phyloP scores from a whole-genome alignment of 2,797 vertebrate genomes.

The Hapalemur alaotrensis region DNA sequence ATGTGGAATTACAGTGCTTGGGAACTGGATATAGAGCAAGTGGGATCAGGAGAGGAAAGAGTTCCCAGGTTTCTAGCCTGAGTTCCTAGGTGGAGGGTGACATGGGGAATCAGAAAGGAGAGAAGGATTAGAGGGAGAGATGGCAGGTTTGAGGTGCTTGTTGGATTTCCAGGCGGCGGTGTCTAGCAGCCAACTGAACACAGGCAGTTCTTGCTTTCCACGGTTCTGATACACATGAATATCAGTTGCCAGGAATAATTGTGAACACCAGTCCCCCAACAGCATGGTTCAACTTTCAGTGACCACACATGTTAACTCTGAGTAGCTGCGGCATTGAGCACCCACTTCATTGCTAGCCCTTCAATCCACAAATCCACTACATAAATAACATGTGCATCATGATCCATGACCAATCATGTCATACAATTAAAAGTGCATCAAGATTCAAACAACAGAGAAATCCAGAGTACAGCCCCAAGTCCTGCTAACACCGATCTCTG shows the following conservation, averaged over 20 bases:
- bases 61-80: not conserved
- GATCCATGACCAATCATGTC: not conserved
- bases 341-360: not conserved
- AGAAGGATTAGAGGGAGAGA: not conserved
- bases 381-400: not conserved
- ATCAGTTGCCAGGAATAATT: not conserved
- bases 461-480: not conserved
- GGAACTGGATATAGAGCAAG: not conserved
- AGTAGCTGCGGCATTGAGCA: not conserved
- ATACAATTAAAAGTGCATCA: not conserved
- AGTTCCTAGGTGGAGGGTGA: not conserved
- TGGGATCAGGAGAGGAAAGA: not conserved
- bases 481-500: not conserved
- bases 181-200: not conserved
- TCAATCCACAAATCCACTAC: not conserved
- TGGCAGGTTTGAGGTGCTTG: not conserved
- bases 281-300: not conserved
- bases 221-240: fast-evolving
- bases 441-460: not conserved
- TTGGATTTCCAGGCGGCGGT: not conserved
- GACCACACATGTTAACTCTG: not conserved
- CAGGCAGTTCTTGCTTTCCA: not conserved
- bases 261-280: no score
- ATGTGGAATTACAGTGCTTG: not conserved
- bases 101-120: not conserved